Conservation (phyloP, 2,113 vertebrate species). For the Erythrolamprus reginae region DNA sequence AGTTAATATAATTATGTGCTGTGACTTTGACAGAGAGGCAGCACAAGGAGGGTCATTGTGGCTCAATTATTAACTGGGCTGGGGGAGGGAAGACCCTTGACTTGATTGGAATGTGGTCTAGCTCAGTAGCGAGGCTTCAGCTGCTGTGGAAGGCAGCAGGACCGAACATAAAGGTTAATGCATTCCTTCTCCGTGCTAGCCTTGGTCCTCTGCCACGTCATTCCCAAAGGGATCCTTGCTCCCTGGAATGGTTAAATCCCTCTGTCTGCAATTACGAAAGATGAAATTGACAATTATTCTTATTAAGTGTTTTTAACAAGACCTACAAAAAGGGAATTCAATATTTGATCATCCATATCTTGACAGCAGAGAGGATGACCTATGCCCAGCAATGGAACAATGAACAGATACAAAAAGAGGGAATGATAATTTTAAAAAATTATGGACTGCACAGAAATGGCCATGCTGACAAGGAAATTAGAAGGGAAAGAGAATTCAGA, state of each 20-base stretch:
- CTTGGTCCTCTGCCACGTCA: background rate
- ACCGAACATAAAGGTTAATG: conserved; percentile 5
- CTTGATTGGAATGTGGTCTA: conserved; percentile 47
- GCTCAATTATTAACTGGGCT: conserved; percentile 62
- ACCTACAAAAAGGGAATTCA: too few relatives aligned
- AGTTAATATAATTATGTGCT: conserved; percentile 25
- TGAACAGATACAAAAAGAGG: too few relatives aligned
- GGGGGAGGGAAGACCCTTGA: conserved; percentile 35
- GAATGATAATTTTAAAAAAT: too few relatives aligned
- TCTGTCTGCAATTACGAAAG: too few relatives aligned
- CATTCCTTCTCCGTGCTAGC: fast-evolving
- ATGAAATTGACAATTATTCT: too few relatives aligned
- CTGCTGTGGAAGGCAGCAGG: background rate
- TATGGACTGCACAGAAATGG: too few relatives aligned
- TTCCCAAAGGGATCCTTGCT: fast-evolving
- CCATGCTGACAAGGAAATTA: too few relatives aligned
- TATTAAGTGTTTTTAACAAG: too few relatives aligned
- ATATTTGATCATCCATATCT: too few relatives aligned
- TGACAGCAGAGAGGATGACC: too few relatives aligned
- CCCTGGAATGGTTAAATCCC: background rate
- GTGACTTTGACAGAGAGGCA: conserved; percentile 36
- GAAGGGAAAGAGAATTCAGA: too few relatives aligned
- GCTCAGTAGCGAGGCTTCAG: fast-evolving
- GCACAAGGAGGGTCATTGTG: conserved; percentile 37
- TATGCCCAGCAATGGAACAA: too few relatives aligned